Evolutionary conservation across 2,888 invertebrate genomes (phyloP), one percentile per base, ranked within the genome.

Genomic region (Lepidocyrtoides sp.): DNA sequence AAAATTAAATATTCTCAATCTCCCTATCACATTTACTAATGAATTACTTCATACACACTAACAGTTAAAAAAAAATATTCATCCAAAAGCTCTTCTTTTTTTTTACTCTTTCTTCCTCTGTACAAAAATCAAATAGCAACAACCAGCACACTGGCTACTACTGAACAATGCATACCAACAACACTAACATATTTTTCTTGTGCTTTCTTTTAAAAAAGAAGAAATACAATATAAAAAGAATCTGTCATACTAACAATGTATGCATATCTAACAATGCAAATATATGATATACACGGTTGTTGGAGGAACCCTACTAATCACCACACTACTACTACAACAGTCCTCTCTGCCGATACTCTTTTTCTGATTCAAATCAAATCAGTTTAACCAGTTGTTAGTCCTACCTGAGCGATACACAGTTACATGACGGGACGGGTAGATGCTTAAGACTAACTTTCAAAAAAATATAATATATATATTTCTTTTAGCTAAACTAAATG

Each of bases 131-230:
- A 63, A 63, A 29, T 63, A 72, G 41, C 69, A 72, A 41, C 69
- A 72, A n/a, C n/a, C n/a, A n/a, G n/a, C n/a, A 41, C 14, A 72
- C 36, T 72, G 41, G 23, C n/a, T n/a, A n/a, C 69, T 72, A 72
- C 36, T 72, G 41, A 72, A 8, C 69, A 36, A 63, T 63, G n/a
- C 63, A 63, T 63, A 12, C 63, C 29, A 63, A 26, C 63, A 63
- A 26, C 29, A 63, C 57, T 57, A 3, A 12, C 14, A 48, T 12
- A 14, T 12, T 36, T 36, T 36, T 36, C 36, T 8, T 36, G 36
- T 36, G n/a, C n/a, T 36, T 36, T 36, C 36, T 36, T 36, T 36
- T 3, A 36, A 36, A 5, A 36, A 5, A 5, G 36, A 36, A n/a
- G n/a, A n/a, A n/a, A n/a, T n/a, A n/a, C n/a, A n/a, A n/a, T n/a